Base-by-base conservation (phyloP, 2,113 vertebrate genomes). In the Carlito syrichta region DNA sequence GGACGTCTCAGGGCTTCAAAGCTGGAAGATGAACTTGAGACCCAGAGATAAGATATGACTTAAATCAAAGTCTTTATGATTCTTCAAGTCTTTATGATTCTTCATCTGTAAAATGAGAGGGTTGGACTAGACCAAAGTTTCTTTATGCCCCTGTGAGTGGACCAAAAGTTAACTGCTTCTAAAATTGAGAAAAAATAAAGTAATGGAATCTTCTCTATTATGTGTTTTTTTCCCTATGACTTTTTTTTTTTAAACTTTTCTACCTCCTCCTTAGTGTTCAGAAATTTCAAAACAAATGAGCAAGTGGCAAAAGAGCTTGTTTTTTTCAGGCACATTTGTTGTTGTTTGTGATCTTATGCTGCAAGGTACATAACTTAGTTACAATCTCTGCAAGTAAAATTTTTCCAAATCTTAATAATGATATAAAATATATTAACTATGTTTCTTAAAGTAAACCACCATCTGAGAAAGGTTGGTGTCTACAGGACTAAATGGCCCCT, bases 41-140 rank as follows among this genome's bases (percentile, higher is more conserved):
- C 52, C 43, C 14, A 66, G 93, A 94, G 77, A 91, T 89, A 54
- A 96, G 60, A 77, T 40, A 0, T n/a, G 62, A 77, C 45, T 94
- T 92, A 88, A 95, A 82, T 91, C 9, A 58, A 62, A 63, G 11
- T 82, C 84, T 94, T 83, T 86, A 62, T 82, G 35, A 92, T 91
- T 88, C 27, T 84, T 88, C 14, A 35, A 63, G 11, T 82, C 84
- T 94, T 83, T 86, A 62, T 82, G 35, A 92, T 91, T 88, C 27
- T 84, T 88, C 14, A 35, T 93, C 58, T 97, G 19, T 83, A 82
- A 94, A 94, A 50, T 79, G 50, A 93, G 48, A 79, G 77, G 48
- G 27, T 93, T 95, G 69, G 40, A 50, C 14, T 74, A 66, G 73
- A 91, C n/a, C 40, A 63, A 8, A 91, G 32, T 19, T 69, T 93